Percentiles rank a stretch among this genome's conserved stretches.
These are phyloP conservation scores for Panopea generosa DNA, from an alignment of 2,888 invertebrate genomes.

Conservation along the genomic window DNA sequence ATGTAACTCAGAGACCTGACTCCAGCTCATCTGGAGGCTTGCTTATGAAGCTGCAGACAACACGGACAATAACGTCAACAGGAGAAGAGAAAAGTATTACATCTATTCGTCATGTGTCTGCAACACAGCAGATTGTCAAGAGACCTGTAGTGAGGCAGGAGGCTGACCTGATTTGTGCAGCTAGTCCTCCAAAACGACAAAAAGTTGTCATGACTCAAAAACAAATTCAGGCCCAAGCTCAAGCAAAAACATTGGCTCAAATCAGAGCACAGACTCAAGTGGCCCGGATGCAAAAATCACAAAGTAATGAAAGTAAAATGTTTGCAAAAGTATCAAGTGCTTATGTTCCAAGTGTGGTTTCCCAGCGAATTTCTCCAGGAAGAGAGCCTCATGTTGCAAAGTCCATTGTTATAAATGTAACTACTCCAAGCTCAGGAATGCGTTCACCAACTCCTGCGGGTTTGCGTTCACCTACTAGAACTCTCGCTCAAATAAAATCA, in stretches of 20 bases:
- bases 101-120: conserved; percentile 6
- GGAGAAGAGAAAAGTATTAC: conserved; percentile 28
- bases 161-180: neutral
- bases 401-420: conserved; percentile 48
- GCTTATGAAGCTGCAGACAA: conserved; percentile 60
- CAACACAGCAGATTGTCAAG: conserved; percentile 37
- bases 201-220: conserved; percentile 51
- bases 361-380: conserved; percentile 51
- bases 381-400: conserved; percentile 47
- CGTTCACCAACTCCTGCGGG: conserved; percentile 20
- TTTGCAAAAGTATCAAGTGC: conserved; percentile 43
- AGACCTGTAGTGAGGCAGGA: conserved; percentile 39
- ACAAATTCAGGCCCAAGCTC: conserved; percentile 63
- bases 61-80: conserved; percentile 18
- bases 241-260: conserved; percentile 76
- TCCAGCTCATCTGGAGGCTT: conserved; percentile 47
- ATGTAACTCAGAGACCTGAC: conserved; percentile 11
- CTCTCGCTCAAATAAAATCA: conserved; percentile 82
- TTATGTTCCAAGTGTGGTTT: conserved; percentile 36
- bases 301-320: conserved; percentile 61
- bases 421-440: conserved; percentile 11
- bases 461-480: conserved; percentile 75
- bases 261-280: conserved; percentile 78
- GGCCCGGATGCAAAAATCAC: conserved; percentile 67
- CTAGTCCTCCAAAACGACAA: conserved; percentile 66